A percentile compares a stretch with the other conserved stretches of the same genome.
Conservation (phyloP, 2,113 vertebrate species). For the Hydrolagus affinis region DNA sequence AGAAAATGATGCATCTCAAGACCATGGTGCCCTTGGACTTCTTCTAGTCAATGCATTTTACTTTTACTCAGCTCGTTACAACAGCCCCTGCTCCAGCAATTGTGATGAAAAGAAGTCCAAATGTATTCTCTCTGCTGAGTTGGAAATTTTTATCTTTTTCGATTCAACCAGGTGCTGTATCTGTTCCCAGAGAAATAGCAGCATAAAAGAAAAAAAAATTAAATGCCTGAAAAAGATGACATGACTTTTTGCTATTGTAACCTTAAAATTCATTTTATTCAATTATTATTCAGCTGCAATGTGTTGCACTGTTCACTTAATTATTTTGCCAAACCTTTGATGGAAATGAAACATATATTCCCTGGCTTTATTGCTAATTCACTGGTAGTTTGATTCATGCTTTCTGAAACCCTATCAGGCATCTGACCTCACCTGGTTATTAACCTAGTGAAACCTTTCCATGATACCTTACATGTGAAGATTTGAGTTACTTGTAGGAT, state of each 20-base stretch:
- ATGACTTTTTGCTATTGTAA: not conserved
- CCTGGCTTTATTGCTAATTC: not conserved
- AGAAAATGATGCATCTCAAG: too few relatives aligned
- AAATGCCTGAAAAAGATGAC: not conserved
- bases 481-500: conserved; percentile 14
- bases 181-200: too few relatives aligned
- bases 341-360: not conserved
- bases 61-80: too few relatives aligned
- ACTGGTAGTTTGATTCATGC: not conserved
- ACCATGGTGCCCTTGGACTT: too few relatives aligned
- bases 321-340: not conserved
- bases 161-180: too few relatives aligned
- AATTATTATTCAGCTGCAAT: not conserved
- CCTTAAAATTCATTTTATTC: not conserved
- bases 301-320: not conserved
- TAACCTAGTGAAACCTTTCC: conserved; percentile 19
- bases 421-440: not conserved
- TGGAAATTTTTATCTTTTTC: too few relatives aligned
- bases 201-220: not conserved
- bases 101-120: too few relatives aligned
- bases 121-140: too few relatives aligned
- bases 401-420: not conserved
- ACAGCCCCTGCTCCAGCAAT: too few relatives aligned
- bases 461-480: not conserved
- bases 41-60: too few relatives aligned